Base-by-base conservation (phyloP, 2,888 invertebrate genomes). In the Bembecia ichneumoniformis region DNA sequence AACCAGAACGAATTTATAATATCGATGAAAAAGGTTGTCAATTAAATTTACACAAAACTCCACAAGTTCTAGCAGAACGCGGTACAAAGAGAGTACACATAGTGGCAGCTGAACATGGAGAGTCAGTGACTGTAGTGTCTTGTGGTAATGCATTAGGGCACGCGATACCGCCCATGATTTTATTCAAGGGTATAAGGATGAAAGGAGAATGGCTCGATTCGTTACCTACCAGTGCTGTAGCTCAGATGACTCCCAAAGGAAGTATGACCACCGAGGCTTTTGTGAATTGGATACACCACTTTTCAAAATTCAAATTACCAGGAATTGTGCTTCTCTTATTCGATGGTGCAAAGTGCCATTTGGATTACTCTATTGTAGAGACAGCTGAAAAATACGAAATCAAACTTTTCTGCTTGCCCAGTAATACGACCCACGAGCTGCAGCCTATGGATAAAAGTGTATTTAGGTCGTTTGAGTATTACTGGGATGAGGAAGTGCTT, bases 261-360 rank as follows among this genome's bases (percentile, higher is more conserved):
- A 15, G n/a, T 10, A 49, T 49, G 49, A 49, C 17, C 7, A 10
- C n/a, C 11, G 28, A 46, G 11, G 16, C 40, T 15, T 49, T 49
- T 11, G 36, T 46, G 13, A 13, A 49, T 1, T 56, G 50, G 10
- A 47, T 49, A 11, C 28, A 46, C 13, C 51, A 51, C 68, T 59
- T 64, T 69, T 59, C 64, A 62, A 35, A 68, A 68, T 17, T 36
- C n/a, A 49, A 56, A 57, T 50, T 62, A 51, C 49, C 70, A 68
- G 4, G 51, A 51, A 46, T 47, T 47, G 43, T 51, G 51, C 47
- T 17, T 54, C 17, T 50, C 11, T 46, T 54, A 36, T 46, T 43
- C 13, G 44, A 43, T 28, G 46, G 49, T 40, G 51, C 58, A 17
- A 44, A 45, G 15, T 52, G 45, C 13, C 55, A 58, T 45, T 16